Base-by-base conservation (phyloP, 2,797 vertebrate genomes). In the Synanceia verrucosa region DNA sequence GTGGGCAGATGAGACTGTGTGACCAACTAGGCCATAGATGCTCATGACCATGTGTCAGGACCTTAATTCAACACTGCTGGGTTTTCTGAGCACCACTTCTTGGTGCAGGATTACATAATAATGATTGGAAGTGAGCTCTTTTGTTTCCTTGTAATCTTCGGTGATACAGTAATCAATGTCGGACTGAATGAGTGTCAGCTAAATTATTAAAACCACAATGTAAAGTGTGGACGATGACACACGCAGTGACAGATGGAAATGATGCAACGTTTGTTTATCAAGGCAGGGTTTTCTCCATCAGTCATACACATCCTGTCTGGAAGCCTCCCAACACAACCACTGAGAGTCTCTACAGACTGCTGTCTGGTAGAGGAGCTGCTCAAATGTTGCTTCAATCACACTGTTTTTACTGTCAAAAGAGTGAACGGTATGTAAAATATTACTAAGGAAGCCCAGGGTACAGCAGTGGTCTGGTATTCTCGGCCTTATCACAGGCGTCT, bases 161-260 rank as follows among this genome's bases (percentile, higher is more conserved):
- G 39, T 59, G 78, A 78, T 70, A 55, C 28, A 58, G 6, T 47
- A 50, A 73, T 65, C 68, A 65, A 59, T 64, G 53, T 73, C 71
- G 29, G 43, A 43, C 66, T 46, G 57, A 67, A 67, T 65, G 46
- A 65, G 52, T 70, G 80, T 73, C 80, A 46, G 65, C 61, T 78
- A 23, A 70, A 64, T 79, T 68, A 52, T 48, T 29, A 9, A 61
- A 68, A 83, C 48, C 64, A 76, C 59, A 79, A 70, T 66, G 61
- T 50, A 73, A 86, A 61, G 56, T 78, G 78, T 47, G 51, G 74
- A 83, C 31, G 72, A 46, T 63, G 72, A 72, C 76, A 48, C 31
- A 34, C 28, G 59, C 44, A n/a, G n/a, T 67, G 70, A 70, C 76
- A 74, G 63, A 75, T 67, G 72, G 76, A 75, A 67, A 29, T 66